Percentiles rank a stretch among this genome's conserved stretches.
These are phyloP conservation scores for Yoshiicerus persimilis DNA, from an alignment of 1,140 invertebrate genomes.

Conservation along the genomic window DNA sequence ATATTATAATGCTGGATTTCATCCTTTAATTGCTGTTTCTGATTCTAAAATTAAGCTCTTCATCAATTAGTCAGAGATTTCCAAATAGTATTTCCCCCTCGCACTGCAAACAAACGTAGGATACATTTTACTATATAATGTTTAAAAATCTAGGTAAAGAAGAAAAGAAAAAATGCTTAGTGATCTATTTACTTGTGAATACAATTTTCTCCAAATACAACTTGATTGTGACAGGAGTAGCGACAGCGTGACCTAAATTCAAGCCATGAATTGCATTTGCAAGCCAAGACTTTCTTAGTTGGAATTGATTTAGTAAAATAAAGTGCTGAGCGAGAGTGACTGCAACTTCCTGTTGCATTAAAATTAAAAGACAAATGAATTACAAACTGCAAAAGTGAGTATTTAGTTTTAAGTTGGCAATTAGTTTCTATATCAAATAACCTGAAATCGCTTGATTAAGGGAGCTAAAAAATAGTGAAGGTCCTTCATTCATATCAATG, in stretches of 20 bases:
- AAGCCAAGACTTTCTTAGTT: neutral
- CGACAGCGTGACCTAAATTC: neutral
- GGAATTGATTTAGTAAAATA: neutral
- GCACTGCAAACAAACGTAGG: neutral
- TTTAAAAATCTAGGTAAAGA: neutral
- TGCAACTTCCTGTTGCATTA: neutral
- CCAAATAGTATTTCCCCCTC: neutral
- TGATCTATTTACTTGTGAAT: neutral
- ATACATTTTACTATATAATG: neutral
- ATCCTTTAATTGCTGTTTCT: neutral
- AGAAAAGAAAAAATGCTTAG: no score
- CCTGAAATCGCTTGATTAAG: neutral
- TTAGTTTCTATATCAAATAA: no score
- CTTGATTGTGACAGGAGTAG: neutral
- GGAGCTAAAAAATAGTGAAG: neutral
- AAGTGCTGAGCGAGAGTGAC: neutral
- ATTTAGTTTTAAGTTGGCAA: no score
- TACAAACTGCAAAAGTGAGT: neutral
- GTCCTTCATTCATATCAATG: neutral
- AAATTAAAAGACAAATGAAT: neutral
- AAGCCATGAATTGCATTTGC: conserved; percentile 26
- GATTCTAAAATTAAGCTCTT: neutral
- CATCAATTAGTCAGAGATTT: neutral
- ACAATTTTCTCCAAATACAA: conserved; percentile 10
- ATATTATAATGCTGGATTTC: no score